Percentiles rank a stretch among this genome's conserved stretches.
Evolutionary conservation across 2,888 invertebrate genomes (phyloP).

Genomic region (Caenorhabditis drosophilae): DNA sequence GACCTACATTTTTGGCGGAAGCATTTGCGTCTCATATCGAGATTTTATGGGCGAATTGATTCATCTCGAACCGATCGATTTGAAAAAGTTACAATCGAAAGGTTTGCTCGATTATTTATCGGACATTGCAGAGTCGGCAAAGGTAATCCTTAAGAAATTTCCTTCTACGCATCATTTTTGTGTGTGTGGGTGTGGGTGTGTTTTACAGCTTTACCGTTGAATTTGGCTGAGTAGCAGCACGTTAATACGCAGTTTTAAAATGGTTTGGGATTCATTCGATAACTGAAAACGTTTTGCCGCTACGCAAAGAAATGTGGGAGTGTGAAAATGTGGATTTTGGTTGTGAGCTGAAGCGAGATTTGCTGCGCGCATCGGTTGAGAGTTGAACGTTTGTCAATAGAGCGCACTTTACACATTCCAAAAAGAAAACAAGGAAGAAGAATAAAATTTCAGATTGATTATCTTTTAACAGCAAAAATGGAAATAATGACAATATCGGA

Average conservation of each 20-base stretch:
- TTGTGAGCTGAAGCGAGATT: too few species aligned
- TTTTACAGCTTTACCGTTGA: too few species aligned
- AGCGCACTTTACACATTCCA: background rate
- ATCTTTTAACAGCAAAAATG: conserved; percentile 20
- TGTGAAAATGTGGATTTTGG: too few species aligned
- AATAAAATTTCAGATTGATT: conserved; percentile 23
- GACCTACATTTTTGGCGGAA: conserved; percentile 34
- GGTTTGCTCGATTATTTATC: conserved; percentile 63
- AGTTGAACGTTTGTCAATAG: too few species aligned
- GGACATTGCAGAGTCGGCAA: conserved; percentile 65
- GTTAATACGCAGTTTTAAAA: background rate
- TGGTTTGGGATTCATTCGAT: too few species aligned
- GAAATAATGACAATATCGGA: conserved; percentile 24
- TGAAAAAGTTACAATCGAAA: conserved; percentile 66
- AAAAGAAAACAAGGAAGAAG: background rate
- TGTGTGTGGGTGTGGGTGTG: too few species aligned
- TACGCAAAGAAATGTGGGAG: too few species aligned
- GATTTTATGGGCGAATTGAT: conserved; percentile 38
- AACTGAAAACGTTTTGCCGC: too few species aligned
- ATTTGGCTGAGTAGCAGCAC: background rate
- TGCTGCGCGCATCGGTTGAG: too few species aligned
- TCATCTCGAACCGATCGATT: conserved; percentile 66
- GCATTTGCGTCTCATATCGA: conserved; percentile 42
- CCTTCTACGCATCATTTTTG: too few species aligned
- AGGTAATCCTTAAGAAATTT: too few species aligned